Base-by-base conservation (phyloP, 1,140 invertebrate genomes). In the Nilaparvata lugens region DNA sequence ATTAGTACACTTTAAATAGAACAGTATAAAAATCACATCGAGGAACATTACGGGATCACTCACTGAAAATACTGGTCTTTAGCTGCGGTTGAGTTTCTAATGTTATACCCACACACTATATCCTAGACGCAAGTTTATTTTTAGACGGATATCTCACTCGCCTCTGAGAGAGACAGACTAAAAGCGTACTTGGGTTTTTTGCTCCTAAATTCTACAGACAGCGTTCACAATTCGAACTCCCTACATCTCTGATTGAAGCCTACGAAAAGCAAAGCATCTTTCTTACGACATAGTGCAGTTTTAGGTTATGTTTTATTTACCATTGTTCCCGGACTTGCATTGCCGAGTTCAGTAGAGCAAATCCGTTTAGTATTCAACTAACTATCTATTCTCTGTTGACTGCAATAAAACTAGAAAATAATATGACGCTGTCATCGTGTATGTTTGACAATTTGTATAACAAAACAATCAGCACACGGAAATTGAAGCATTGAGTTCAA, bases 231-330 rank as follows among this genome's bases (percentile, higher is more conserved):
- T 48, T 18, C 31, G 31, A 35, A 35, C 31, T 35, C 31, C 31
- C 31, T 35, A 35, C 31, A 35, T 35, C 13, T 35, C 31, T 6
- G 9, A 35, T 35, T 14, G 14, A 19, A 48, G 14, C 45, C 16
- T 14, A 48, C 21, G 5, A 19, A 16, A 16, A 48, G 21, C 16
- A n/a, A 40, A 9, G 38, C n/a, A 9, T 40, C 9, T 40, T 3
- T 48, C 45, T 48, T 48, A 19, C 45, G 5, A 48, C 45, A 48
- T 48, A 23, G 21, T 19, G 21, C 16, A 48, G 5, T 48, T 23
- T 48, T 48, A 48, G 45, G 45, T 48, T 48, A 48, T 48, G 45
- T 48, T 48, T 48, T 48, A 48, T 48, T 18, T 48, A 48, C 45
- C 11, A 48, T 48, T 48, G 45, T 48, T 48, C 21, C 21, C 6